Base-by-base conservation (phyloP, 2,888 invertebrate genomes). In the Diarsia dahlii region DNA sequence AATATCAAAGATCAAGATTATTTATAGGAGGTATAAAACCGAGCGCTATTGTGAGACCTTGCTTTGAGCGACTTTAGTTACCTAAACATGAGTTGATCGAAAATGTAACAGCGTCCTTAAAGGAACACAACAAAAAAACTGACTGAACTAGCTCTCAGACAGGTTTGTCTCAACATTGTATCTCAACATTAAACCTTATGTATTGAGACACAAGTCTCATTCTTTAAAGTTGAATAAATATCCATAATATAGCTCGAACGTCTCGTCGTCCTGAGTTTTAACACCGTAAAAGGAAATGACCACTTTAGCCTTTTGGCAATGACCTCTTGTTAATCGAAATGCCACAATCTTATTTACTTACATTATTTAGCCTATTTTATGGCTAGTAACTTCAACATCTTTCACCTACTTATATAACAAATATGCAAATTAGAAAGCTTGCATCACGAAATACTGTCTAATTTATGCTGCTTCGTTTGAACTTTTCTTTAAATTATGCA, bases 301-400 rank as follows among this genome's bases (percentile, higher is more conserved):
- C 89, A 93, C 93, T 93, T 94, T 90, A 92, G 91, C 90, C 92
- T 95, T 96, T 96, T 95, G 96, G 95, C 94, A 95, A 95, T 95
- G 95, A 95, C 95, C 94, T 93, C 93, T 93, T 92, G 89, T 88
- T 88, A 89, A 92, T 92, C 88, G 88, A 91, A 93, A 91, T 91
- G 91, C 89, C 90, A 89, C 89, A 89, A 89, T 89, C 78, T 87
- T 76, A 82, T 77, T 81, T 75, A 77, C 72, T 71, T 76, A 82
- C 52, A 68, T 56, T 58, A 72, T 10, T n/a, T 63, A 63, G n/a
- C 12, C 15, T 9, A 45, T 62, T 72, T 62, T 62, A 65, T 58
- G 63, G n/a, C 64, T 76, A 28, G 28, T 28, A 28, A 71, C 13
- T 68, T 71, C 15, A 28, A 63, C 52, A 34, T 58, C 13, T 82